Evolutionary conservation across 2,797 vertebrate genomes (phyloP).

Genomic region (Anas georgica): DNA sequence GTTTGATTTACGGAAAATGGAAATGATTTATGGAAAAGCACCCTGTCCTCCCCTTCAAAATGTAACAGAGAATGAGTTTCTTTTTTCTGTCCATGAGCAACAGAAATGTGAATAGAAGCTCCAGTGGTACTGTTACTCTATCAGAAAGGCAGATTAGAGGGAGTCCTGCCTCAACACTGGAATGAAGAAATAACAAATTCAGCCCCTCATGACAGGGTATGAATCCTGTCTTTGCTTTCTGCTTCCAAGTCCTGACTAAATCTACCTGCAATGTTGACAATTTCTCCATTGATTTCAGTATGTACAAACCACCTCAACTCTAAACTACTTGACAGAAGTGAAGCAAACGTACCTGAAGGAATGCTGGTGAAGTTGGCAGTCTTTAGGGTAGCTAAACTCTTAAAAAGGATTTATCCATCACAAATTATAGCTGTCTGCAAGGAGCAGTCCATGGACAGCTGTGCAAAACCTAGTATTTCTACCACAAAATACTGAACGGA

Average conservation of each 20-base stretch:
- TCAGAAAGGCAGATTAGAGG: background rate
- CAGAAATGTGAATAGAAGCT: background rate
- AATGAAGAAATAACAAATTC: background rate
- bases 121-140: background rate
- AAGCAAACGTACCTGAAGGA: background rate
- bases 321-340: background rate
- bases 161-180: background rate
- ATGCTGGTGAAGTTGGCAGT: background rate
- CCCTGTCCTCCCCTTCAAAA: background rate
- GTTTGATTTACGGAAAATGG: background rate
- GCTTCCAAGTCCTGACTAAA: background rate
- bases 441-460: background rate
- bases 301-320: background rate
- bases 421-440: background rate
- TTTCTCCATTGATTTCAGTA: background rate
- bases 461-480: background rate
- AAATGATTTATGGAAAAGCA: background rate
- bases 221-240: background rate
- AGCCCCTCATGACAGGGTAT: background rate
- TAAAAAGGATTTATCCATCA: background rate
- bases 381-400: background rate
- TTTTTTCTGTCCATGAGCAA: background rate
- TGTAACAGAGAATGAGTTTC: background rate
- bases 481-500: background rate
- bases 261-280: background rate